Base-by-base conservation (phyloP, 1,140 invertebrate genomes). In the Xylocopa sonorina region DNA sequence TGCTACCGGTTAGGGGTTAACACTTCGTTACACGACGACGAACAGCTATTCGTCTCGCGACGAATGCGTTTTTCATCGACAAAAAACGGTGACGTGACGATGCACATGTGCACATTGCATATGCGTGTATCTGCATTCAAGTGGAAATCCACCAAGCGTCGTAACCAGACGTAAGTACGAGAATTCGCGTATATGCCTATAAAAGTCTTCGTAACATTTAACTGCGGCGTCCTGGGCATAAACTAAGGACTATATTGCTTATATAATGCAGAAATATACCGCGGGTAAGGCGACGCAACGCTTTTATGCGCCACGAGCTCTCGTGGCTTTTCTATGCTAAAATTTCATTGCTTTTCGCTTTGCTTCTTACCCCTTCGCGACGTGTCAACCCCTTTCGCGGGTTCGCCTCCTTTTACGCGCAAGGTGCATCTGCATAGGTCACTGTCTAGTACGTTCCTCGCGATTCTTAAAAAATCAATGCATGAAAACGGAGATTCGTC, bases 121-220 rank as follows among this genome's bases (percentile, higher is more conserved):
- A 38, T 41, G 48, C 53, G 34, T 60, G 68, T 41, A 14, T 75
- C 27, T 50, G 64, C 18, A 29, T 79, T 58, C 53, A 53, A 68
- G 68, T 66, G 60, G 66, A 85, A 76, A 79, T n/a, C 21, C 53
- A 57, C 21, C 60, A 14, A 38, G 67, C 71, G 46, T 81, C 78
- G 78, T 84, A 80, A 81, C 68, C 69, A 74, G n/a, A 51, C 63
- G n/a, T 74, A 71, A 81, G 83, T 84, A 64, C 57, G 68, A 48
- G 74, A 58, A 84, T 84, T 81, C 73, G 53, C 74, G 58, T 71
- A 74, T 66, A 60, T 53, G 83, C 74, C 83, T 84, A 84, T 85
- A 85, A 85, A 85, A 84, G 74, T 84, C 84, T 51, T 71, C 48
- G 64, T 74, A 75, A 82, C 74, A 69, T 85, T 85, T 82, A 82